Evolutionary conservation across 2,797 vertebrate genomes (phyloP), one percentile per base, ranked within the genome.

Genomic region (Sitta carolinensis): DNA sequence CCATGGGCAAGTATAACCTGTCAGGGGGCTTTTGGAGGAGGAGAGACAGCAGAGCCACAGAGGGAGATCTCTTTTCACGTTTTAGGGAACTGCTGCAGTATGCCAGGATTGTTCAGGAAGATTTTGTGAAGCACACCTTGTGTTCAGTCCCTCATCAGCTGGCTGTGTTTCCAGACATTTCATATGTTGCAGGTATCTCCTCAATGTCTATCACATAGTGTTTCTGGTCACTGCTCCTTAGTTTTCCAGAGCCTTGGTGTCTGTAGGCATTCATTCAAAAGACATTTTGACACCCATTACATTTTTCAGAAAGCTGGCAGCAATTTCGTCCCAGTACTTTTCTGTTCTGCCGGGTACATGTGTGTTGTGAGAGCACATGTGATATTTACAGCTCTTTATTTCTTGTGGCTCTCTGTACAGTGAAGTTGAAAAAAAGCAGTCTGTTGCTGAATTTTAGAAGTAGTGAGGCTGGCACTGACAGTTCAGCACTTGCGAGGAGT

Each of bases 401-500:
- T 84, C 58, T 72, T 30, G 23, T 59, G 55, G 48, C 23, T 38
- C 10, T 89, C 27, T 77, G 20, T 64, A 58, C 34, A 48, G 27
- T 48, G 43, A 69, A 55, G 10, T 47, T 52, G 11, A 5, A 76
- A 76, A 76, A 64, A 93, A 1, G 5, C 16, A 77, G 32, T 34
- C 61, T 88, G 64, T 75, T 85, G 51, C 43, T 92, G 84, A 77
- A 93, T 92, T 96, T 90, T 72, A 54, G 40, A 38, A 20, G 15
- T 89, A 80, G 80, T 74, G 91, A 96, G 69, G 66, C 73, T 95
- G 93, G 72, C 83, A n/a, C 48, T 94, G 84, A 50, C 73, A 87
- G 16, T 50, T 66, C 67, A 84, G 45, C 75, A 68, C 85, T 80
- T 76, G 57, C 64, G 67, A 86, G 72, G 64, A 95, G 69, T 10